Evolutionary conservation across 2,888 invertebrate genomes (phyloP).

Genomic region (Tryphoninae sp.): DNA sequence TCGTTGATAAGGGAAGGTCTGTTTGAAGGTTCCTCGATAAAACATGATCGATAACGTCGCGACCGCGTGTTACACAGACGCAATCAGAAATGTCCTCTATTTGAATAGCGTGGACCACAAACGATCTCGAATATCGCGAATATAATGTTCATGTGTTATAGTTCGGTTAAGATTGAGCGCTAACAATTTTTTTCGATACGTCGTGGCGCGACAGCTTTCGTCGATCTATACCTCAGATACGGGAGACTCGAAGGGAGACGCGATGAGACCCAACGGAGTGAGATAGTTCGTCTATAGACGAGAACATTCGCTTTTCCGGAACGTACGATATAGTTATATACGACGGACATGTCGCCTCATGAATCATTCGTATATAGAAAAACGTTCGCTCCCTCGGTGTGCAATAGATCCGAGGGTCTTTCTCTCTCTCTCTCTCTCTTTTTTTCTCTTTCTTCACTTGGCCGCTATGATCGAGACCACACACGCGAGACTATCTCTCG

Average conservation of each 20-base stretch:
- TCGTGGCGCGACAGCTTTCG: background rate
- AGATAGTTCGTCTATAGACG: conserved; percentile 26
- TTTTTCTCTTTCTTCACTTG: conserved; percentile 7
- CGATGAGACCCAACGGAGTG: conserved; percentile 31
- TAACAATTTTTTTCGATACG: background rate
- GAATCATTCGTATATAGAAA: conserved; percentile 54
- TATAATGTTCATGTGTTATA: background rate
- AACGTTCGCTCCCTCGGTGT: conserved; percentile 42
- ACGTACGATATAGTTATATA: conserved; percentile 2
- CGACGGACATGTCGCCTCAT: conserved; percentile 43
- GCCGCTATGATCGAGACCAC: conserved; percentile 38
- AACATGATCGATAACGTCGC: no score
- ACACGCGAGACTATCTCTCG: conserved; percentile 49
- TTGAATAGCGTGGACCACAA: no score
- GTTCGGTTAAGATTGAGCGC: background rate
- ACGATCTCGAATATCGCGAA: background rate
- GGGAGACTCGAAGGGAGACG: background rate
- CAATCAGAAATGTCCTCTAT: no score
- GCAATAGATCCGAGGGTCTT: conserved; percentile 50
- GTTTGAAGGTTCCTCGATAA: no score
- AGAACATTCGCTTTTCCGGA: conserved; percentile 46
- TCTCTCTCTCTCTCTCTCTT: conserved; percentile 14
- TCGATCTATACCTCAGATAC: conserved; percentile 13
- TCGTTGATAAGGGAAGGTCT: no score
- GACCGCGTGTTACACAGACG: no score